Conservation (phyloP, 2,113 vertebrate species). For the Prochilodus magdalenae region DNA sequence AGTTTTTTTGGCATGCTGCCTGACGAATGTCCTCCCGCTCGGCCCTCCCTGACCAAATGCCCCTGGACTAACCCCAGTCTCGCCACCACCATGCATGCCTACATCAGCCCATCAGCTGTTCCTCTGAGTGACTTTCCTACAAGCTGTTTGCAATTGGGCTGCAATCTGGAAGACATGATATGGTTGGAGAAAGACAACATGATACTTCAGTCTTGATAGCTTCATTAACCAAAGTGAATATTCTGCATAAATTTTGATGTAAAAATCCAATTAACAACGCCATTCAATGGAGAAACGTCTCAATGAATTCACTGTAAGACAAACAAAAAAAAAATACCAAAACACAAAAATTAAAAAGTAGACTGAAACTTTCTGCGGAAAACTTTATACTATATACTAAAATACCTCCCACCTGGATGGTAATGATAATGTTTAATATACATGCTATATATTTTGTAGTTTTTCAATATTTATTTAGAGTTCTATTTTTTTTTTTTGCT, state of each 20-base stretch:
- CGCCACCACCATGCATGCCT: constrained; percentile 36
- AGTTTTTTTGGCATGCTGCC: constrained; percentile 67
- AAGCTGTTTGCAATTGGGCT: constrained; percentile 53
- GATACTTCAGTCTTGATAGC: constrained; percentile 43
- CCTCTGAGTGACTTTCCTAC: constrained; percentile 48
- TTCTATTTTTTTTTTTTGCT: too few relatives aligned
- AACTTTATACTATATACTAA: not conserved
- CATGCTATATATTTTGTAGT: too few relatives aligned
- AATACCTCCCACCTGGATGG: not conserved
- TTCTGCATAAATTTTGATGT: constrained; percentile 14
- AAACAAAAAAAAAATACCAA: not conserved
- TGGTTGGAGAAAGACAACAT: constrained; percentile 32
- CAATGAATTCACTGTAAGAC: not conserved
- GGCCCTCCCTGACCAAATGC: constrained; percentile 48
- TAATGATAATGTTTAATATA: not conserved
- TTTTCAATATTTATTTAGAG: too few relatives aligned
- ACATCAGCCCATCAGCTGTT: constrained; percentile 42
- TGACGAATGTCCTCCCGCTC: constrained; percentile 64
- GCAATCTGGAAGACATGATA: constrained; percentile 54
- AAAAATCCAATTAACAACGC: constrained; percentile 14
- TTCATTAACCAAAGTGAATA: constrained; percentile 42
- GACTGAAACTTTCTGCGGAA: not conserved
- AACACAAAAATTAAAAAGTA: not conserved
- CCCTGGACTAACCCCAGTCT: constrained; percentile 37
- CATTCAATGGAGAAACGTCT: not conserved